phyloP scores from a whole-genome alignment of 1,140 invertebrate species.

The Idris sp. region DNA sequence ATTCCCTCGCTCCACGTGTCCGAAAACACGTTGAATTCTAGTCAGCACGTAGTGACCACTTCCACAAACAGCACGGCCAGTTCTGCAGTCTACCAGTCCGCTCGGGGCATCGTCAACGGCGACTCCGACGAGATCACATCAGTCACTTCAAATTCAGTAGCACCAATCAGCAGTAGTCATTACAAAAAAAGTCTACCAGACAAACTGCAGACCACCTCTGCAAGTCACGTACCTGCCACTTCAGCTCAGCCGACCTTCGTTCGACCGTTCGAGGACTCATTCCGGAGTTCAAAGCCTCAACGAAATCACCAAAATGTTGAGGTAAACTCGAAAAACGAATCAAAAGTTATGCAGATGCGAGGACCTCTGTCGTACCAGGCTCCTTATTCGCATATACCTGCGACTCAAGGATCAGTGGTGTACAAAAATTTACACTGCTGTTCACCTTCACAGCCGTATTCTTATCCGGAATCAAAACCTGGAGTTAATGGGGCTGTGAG shows the following conservation, averaged over 20 bases:
- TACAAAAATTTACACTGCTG: slow-evolving; percentile 70
- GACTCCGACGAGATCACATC: slow-evolving; percentile 67
- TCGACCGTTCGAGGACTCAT: slow-evolving; percentile 77
- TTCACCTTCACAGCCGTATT: slow-evolving; percentile 45
- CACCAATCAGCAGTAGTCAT: slow-evolving; percentile 28
- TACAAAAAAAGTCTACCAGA: slow-evolving; percentile 52
- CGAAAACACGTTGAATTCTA: slow-evolving; percentile 73
- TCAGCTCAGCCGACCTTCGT: slow-evolving; percentile 73
- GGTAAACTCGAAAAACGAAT: too few species aligned
- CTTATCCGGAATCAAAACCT: too few species aligned
- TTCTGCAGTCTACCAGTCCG: slow-evolving; percentile 63
- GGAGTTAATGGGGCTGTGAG: too few species aligned
- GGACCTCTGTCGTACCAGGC: slow-evolving; percentile 58
- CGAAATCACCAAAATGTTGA: slow-evolving; percentile 66
- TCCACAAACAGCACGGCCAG: slow-evolving; percentile 65
- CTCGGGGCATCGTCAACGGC: slow-evolving; percentile 35
- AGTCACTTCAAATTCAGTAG: slow-evolving; percentile 59
- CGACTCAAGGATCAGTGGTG: slow-evolving; percentile 68
- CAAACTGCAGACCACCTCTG: slow-evolving; percentile 17
- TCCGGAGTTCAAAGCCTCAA: slow-evolving; percentile 69
- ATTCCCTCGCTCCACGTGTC: slow-evolving; percentile 70
- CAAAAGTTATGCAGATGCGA: too few species aligned
- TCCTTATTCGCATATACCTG: slow-evolving; percentile 68
- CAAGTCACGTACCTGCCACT: slow-evolving; percentile 18
- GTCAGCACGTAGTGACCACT: slow-evolving; percentile 70